Evolutionary conservation across 1,140 invertebrate species (phyloP).

Genomic region (Pseudomyrmex dendroicus): DNA sequence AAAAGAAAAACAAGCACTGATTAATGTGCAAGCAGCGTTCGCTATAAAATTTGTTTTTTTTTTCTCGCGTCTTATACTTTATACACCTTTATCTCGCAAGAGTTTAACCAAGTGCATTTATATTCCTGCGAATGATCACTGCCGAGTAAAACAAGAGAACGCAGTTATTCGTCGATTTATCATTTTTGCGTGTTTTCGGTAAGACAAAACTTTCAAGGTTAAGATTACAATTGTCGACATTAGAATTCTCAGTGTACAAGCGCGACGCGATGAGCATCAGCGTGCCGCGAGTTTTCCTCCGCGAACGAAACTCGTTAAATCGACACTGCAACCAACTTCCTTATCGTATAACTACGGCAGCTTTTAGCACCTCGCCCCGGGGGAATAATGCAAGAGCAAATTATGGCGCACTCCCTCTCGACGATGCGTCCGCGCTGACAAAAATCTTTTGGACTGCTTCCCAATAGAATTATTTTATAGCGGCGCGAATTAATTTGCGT

Average conservation of each 20-base stretch:
- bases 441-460: slow-evolving; percentile 42
- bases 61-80: not conserved
- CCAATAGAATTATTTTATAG: slow-evolving; percentile 36
- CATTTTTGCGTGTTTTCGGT: not conserved
- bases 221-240: slow-evolving; percentile 39
- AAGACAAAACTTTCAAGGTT: slow-evolving; percentile 19
- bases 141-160: slow-evolving; percentile 43
- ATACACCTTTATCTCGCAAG: not conserved
- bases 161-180: slow-evolving; percentile 26
- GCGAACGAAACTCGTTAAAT: slow-evolving; percentile 54
- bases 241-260: slow-evolving; percentile 27
- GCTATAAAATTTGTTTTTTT: slow-evolving; percentile 20
- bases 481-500: slow-evolving; percentile 12
- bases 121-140: slow-evolving; percentile 29
- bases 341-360: slow-evolving; percentile 43
- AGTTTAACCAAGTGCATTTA: slow-evolving; percentile 22
- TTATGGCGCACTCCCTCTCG: slow-evolving; percentile 17
- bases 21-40: slow-evolving; percentile 13
- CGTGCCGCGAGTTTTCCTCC: slow-evolving; percentile 10
- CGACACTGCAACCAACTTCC: slow-evolving; percentile 54
- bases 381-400: slow-evolving; percentile 48
- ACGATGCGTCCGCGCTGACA: not conserved
- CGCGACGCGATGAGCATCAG: slow-evolving; percentile 7
- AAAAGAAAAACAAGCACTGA: slow-evolving; percentile 21
- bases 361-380: slow-evolving; percentile 25